Conservation (phyloP, 2,888 invertebrate species). For the Timema podura region DNA sequence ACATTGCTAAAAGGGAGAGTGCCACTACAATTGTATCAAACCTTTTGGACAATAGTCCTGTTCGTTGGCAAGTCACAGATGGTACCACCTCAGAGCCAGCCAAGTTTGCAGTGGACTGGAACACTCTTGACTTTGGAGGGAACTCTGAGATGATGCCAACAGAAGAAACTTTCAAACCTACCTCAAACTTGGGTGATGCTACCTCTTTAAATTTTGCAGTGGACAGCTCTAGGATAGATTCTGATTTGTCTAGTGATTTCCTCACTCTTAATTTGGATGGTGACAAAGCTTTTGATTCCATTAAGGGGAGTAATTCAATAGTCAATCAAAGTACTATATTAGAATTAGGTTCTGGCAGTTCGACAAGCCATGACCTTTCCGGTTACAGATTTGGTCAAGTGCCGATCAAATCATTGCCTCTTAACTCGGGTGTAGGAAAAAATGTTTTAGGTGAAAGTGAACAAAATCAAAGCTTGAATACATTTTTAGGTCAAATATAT, state of each 20-base stretch:
- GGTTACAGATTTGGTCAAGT: neutral
- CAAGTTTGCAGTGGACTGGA: conserved; percentile 2
- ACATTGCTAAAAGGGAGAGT: conserved; percentile 26
- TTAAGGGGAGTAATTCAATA: too few relatives aligned
- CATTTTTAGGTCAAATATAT: conserved; percentile 18
- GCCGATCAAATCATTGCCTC: neutral
- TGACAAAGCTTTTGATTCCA: neutral
- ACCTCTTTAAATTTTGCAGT: too few relatives aligned
- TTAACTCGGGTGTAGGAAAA: neutral
- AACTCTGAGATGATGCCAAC: neutral
- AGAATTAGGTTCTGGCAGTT: too few relatives aligned
- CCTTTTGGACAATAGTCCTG: neutral
- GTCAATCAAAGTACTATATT: too few relatives aligned
- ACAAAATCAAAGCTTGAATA: neutral
- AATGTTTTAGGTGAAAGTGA: neutral
- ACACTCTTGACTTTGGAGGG: neutral
- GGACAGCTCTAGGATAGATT: neutral
- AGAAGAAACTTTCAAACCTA: too few relatives aligned
- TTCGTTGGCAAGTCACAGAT: neutral
- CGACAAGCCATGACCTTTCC: too few relatives aligned
- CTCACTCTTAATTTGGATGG: conserved; percentile 5
- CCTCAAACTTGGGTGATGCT: too few relatives aligned
- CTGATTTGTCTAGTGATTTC: conserved; percentile 9
- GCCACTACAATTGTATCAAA: neutral
- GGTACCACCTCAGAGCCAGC: neutral